A percentile compares a stretch with the other conserved stretches of the same genome.
phyloP scores from a whole-genome alignment of 2,888 invertebrate genomes.

The Chymomyza fuscimana region DNA sequence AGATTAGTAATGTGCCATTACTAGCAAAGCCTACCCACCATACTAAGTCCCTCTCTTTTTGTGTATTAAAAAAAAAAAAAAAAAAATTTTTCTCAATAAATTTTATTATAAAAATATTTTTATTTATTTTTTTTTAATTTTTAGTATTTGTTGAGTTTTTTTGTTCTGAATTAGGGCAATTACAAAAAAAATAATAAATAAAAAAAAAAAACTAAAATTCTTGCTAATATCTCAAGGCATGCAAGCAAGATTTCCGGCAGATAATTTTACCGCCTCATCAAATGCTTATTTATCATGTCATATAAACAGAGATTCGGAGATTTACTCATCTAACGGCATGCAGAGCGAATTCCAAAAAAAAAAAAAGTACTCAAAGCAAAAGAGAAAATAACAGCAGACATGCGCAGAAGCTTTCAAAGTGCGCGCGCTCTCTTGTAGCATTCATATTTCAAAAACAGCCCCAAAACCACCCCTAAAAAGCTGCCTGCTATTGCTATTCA shows the following conservation, averaged over 20 bases:
- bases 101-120: too few species aligned
- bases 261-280: not conserved
- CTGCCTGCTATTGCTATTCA: not conserved
- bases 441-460: not conserved
- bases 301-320: not conserved
- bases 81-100: too few species aligned
- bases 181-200: not conserved
- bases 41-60: too few species aligned
- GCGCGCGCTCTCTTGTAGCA: conserved; percentile 2
- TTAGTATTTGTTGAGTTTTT: too few species aligned
- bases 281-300: not conserved
- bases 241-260: not conserved
- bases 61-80: too few species aligned
- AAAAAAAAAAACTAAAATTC: not conserved
- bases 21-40: too few species aligned
- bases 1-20: too few species aligned
- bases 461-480: conserved; percentile 20
- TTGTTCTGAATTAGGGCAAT: too few species aligned
- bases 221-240: not conserved
- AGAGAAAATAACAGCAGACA: conserved; percentile 6
- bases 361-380: too few species aligned
- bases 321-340: not conserved
- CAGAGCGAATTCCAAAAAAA: not conserved
- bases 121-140: too few species aligned
- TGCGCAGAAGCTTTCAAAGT: conserved; percentile 35